Evolutionary conservation across 1,140 invertebrate species (phyloP).

Genomic region (Brachionus plicatilis): DNA sequence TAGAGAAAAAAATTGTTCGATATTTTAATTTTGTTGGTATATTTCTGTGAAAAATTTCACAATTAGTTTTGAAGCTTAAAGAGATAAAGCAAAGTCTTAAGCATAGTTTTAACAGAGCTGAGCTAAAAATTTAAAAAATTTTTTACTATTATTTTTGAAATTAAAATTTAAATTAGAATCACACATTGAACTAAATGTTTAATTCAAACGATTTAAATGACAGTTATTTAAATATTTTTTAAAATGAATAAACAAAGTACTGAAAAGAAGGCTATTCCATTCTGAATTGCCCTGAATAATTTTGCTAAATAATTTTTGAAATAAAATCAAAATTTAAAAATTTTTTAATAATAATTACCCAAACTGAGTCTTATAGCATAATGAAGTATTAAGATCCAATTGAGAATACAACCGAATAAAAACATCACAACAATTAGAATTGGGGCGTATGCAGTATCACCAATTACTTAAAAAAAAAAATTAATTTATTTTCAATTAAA

Average conservation of each 20-base stretch:
- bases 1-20: too few relatives aligned
- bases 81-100: not conserved
- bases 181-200: too few relatives aligned
- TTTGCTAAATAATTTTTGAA: too few relatives aligned
- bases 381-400: constrained; percentile 34
- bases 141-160: not conserved
- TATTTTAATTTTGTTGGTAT: too few relatives aligned
- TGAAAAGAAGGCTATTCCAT: too few relatives aligned
- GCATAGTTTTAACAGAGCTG: not conserved
- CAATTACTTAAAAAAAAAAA: constrained; percentile 13
- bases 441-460: not conserved
- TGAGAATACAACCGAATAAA: not conserved
- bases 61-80: not conserved
- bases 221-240: not conserved
- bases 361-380: constrained; percentile 13
- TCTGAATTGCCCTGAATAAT: too few relatives aligned
- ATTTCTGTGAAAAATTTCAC: too few relatives aligned
- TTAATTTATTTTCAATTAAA: not conserved
- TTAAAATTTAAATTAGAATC: too few relatives aligned
- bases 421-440: not conserved
- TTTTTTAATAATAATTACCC: not conserved
- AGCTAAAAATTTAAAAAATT: not conserved
- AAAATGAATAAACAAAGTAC: too few relatives aligned
- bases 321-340: too few relatives aligned
- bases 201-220: not conserved